Percentiles rank a stretch among this genome's conserved stretches.
Evolutionary conservation across 2,888 invertebrate genomes (phyloP).

Genomic region (Pyrochroa serraticornis): DNA sequence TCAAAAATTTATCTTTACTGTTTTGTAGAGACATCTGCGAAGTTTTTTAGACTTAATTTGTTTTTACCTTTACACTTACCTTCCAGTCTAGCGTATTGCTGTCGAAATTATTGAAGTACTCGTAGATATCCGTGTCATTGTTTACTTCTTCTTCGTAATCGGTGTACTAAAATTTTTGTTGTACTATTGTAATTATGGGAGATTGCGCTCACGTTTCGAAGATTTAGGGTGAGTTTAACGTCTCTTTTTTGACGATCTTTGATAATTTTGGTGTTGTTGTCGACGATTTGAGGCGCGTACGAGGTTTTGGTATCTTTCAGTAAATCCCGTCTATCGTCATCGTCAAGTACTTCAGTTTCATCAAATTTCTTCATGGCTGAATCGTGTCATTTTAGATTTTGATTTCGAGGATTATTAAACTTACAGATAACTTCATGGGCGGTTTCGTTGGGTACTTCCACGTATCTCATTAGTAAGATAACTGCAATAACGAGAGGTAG

Average conservation of each 20-base stretch:
- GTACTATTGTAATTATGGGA: not conserved
- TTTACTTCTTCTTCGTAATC: constrained; percentile 12
- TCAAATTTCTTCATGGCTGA: constrained; percentile 33
- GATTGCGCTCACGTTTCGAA: constrained; percentile 19
- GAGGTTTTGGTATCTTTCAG: constrained; percentile 42
- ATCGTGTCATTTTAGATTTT: not conserved
- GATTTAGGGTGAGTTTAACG: constrained; percentile 2
- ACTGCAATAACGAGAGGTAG: constrained; percentile 52
- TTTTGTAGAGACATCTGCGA: not conserved
- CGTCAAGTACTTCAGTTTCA: constrained; percentile 39
- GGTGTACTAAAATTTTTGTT: constrained; percentile 14
- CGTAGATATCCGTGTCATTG: constrained; percentile 8
- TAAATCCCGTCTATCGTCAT: constrained; percentile 42
- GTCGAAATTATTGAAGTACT: constrained; percentile 10
- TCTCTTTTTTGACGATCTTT: constrained; percentile 39
- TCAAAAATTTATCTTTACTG: not conserved
- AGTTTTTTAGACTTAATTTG: constrained; percentile 3
- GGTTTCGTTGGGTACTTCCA: constrained; percentile 13
- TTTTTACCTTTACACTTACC: constrained; percentile 15
- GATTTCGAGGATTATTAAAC: not conserved
- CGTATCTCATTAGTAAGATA: constrained; percentile 36
- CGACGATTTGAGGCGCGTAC: constrained; percentile 40
- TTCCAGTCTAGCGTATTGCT: constrained; percentile 14
- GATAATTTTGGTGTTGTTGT: constrained; percentile 48
- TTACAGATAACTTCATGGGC: constrained; percentile 21